phyloP scores from a whole-genome alignment of 2,113 vertebrate genomes.

The Amphiprion percula region DNA sequence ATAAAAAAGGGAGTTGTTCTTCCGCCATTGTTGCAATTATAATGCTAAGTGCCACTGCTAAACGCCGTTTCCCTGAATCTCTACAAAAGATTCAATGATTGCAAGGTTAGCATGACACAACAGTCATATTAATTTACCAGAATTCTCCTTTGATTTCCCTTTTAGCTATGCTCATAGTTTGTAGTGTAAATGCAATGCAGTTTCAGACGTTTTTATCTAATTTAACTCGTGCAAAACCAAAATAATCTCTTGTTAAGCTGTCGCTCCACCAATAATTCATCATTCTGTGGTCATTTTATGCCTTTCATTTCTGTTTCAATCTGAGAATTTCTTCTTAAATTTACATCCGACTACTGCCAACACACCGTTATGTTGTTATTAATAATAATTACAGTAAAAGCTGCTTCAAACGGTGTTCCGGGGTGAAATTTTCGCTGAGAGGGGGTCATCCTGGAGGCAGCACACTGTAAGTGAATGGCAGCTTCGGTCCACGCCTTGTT shows the following conservation, averaged over 20 bases:
- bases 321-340: background rate
- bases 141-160: background rate
- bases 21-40: too few relatives aligned
- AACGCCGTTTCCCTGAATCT: too few relatives aligned
- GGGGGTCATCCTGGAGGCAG: constrained; percentile 25
- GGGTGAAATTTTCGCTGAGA: background rate
- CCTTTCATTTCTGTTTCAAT: background rate
- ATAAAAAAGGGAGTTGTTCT: too few relatives aligned
- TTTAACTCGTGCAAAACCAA: background rate
- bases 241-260: background rate
- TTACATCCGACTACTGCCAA: too few relatives aligned
- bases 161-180: background rate
- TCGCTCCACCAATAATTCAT: too few relatives aligned
- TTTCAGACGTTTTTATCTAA: too few relatives aligned
- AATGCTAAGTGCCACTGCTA: too few relatives aligned
- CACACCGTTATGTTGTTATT: background rate
- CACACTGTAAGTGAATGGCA: constrained; percentile 30
- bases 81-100: too few relatives aligned
- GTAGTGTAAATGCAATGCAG: background rate
- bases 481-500: constrained; percentile 36
- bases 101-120: too few relatives aligned
- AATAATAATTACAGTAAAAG: background rate
- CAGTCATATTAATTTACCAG: too few relatives aligned
- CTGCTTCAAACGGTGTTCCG: constrained; percentile 5
- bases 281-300: too few relatives aligned